phyloP scores from a whole-genome alignment of 2,113 vertebrate species.

The Clarias gariepinus region DNA sequence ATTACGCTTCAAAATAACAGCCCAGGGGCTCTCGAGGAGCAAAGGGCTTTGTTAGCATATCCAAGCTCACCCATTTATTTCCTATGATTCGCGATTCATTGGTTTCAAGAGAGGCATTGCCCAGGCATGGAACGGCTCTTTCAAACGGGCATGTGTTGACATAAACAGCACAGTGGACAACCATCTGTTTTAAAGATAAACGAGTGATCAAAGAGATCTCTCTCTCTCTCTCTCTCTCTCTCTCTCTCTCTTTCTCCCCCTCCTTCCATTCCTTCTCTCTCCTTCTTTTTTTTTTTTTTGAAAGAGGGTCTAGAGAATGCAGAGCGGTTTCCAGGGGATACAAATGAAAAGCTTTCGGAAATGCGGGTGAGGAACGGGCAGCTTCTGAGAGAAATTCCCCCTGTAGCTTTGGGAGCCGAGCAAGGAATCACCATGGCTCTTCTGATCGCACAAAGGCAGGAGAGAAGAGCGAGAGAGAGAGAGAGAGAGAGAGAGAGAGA shows the following conservation, averaged over 20 bases:
- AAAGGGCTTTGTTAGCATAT: constrained; percentile 59
- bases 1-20: constrained; percentile 57
- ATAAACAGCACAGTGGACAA: constrained; percentile 71
- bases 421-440: constrained; percentile 76
- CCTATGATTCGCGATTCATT: constrained; percentile 65
- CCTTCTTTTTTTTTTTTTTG: constrained; percentile 59
- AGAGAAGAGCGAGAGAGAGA: constrained; percentile 59
- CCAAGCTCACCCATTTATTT: constrained; percentile 59
- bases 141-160: constrained; percentile 66
- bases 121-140: constrained; percentile 57
- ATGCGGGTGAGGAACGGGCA: constrained; percentile 75
- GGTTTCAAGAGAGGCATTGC: constrained; percentile 61
- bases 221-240: constrained; percentile 30
- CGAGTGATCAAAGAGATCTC: constrained; percentile 74
- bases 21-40: constrained; percentile 42
- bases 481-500: constrained; percentile 60
- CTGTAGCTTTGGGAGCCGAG: constrained; percentile 72
- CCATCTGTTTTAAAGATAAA: constrained; percentile 78
- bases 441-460: constrained; percentile 72
- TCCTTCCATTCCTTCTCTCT: not conserved
- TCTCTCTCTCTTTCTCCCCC: constrained; percentile 52
- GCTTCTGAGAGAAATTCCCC: constrained; percentile 77
- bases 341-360: constrained; percentile 82
- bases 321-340: constrained; percentile 83
- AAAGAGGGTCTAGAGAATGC: constrained; percentile 76